Conservation (phyloP, 2,797 vertebrate species). For the Orestias chungarensis region DNA sequence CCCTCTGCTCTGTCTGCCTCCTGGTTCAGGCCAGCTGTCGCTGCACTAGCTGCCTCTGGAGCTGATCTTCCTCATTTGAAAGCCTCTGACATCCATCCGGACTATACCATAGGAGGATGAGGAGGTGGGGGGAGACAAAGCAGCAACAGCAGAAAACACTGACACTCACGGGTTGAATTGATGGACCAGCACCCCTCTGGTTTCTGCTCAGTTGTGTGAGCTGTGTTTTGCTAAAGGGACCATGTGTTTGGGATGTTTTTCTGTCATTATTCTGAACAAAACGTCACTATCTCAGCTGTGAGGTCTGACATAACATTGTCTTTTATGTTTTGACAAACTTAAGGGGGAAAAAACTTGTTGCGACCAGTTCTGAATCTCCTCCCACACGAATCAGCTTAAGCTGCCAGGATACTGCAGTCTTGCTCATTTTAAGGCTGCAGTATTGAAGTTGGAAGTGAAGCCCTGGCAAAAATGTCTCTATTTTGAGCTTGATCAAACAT, state of each 20-base stretch:
- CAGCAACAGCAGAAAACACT: slow-evolving; percentile 38
- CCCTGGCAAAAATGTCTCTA: too few species aligned
- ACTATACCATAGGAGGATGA: slow-evolving; percentile 74
- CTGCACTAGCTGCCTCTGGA: slow-evolving; percentile 76
- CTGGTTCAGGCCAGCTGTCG: slow-evolving; percentile 82
- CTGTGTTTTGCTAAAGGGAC: slow-evolving; percentile 64
- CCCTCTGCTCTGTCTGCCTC: slow-evolving; percentile 67
- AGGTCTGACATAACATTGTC: slow-evolving; percentile 35
- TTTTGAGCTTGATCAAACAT: too few species aligned
- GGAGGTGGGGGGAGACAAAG: slow-evolving; percentile 42
- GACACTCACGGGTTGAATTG: slow-evolving; percentile 30
- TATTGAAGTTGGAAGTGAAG: too few species aligned
- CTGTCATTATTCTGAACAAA: slow-evolving; percentile 38
- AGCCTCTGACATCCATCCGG: slow-evolving; percentile 80
- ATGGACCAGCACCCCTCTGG: slow-evolving; percentile 39
- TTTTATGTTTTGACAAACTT: slow-evolving; percentile 18
- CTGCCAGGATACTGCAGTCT: slow-evolving; percentile 49
- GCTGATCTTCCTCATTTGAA: slow-evolving; percentile 81
- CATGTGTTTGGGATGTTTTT: slow-evolving; percentile 67
- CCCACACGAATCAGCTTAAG: slow-evolving; percentile 68
- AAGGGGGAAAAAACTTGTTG: slow-evolving; percentile 38
- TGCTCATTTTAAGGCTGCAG: slow-evolving; percentile 39
- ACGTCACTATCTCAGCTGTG: slow-evolving; percentile 46
- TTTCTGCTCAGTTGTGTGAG: slow-evolving; percentile 8
- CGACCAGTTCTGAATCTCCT: slow-evolving; percentile 39